Conservation (phyloP, 2,113 vertebrate species). For the Choloepus hoffmanni region DNA sequence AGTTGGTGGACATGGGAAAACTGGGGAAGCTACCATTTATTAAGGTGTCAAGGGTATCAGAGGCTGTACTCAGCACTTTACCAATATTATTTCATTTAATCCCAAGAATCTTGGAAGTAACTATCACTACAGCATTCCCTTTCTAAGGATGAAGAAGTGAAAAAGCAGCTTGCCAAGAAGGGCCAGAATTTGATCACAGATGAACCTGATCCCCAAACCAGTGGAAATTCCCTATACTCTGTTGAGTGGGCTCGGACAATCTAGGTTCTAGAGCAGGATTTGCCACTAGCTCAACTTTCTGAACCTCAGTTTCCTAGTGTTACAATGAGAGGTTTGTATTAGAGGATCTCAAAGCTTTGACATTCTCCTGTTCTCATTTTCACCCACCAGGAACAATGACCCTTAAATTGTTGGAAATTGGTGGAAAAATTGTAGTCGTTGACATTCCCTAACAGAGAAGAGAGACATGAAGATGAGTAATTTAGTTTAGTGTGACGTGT, state of each 20-base stretch:
- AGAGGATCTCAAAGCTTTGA: background rate
- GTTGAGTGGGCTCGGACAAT: background rate
- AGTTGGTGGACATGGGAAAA: background rate
- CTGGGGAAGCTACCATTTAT: background rate
- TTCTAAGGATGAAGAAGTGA: background rate
- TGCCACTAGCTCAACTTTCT: background rate
- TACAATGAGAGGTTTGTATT: background rate
- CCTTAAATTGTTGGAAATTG: background rate
- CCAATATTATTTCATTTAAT: background rate
- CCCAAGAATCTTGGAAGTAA: constrained; percentile 2
- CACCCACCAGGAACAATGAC: background rate
- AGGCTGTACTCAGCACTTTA: background rate
- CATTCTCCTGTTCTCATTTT: background rate
- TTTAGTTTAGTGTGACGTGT: background rate
- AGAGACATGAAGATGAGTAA: background rate
- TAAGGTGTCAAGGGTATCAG: background rate
- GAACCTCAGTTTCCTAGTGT: background rate
- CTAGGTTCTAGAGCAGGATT: background rate
- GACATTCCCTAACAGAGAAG: background rate
- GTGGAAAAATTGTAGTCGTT: background rate
- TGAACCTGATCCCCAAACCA: background rate
- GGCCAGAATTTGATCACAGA: background rate
- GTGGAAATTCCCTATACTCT: background rate
- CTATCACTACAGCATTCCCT: background rate
- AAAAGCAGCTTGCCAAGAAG: background rate